Base-by-base conservation (phyloP, 2,797 vertebrate genomes). In the Scolopax rusticola region DNA sequence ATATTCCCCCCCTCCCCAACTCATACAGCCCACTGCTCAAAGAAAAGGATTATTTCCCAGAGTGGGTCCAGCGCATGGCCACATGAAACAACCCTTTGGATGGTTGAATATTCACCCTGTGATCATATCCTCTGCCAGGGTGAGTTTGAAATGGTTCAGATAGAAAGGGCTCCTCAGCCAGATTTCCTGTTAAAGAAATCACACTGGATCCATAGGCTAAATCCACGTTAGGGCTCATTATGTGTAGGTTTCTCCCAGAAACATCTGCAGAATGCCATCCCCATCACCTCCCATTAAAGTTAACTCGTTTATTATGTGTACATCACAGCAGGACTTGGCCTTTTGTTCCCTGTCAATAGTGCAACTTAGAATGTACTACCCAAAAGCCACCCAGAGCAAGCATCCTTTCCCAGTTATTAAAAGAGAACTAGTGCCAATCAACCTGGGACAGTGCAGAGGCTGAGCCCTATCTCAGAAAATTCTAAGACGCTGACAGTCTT, bases 51-150 rank as follows among this genome's bases (percentile, higher is more conserved):
- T 0, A 0, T 73, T 75, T 68, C 45, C 14, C 21, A 48, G 33
- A 3, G 7, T 1, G 4, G 8, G 1, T 3, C 14, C 28, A 7
- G 14, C 5, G 5, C 10, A 6, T 2, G 27, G 36, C 25, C 53
- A 6, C 11, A 2, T 18, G 7, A 21, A 71, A 18, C 5, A 18
- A 4, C 25, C 13, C 7, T 3, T 50, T 8, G 32, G 11, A 13
- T 3, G 11, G 25, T 1, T 56, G 15, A 15, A 11, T 27, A 48
- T 28, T 54, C 77, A 33, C 13, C 4, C 2, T 28, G 10, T 1
- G 11, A 48, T 38, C 38, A 0, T 2, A n/a, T 0, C 40, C 2
- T 0, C 53, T 12, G 30, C 3, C 60, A 32, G 9, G 36, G 48
- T 20, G 36, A 30, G 3, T 11, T 8, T 32, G n/a, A 21, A 63